Evolutionary conservation across 2,113 vertebrate species (phyloP), one percentile per base, ranked within the genome.

Genomic region (Onychostruthus taczanowskii): DNA sequence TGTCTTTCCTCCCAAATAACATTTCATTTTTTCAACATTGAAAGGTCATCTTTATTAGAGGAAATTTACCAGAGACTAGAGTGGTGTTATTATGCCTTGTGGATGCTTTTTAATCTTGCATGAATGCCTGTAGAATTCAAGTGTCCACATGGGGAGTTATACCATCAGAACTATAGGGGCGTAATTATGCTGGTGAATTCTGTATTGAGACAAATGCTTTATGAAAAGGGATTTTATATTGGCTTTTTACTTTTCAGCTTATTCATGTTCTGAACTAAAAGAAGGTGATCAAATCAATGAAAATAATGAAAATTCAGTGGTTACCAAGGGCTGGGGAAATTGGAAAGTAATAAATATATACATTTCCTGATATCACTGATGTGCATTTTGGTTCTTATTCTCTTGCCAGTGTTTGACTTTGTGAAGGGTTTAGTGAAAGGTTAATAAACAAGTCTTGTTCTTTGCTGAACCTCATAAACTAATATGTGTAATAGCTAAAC

Each of bases 231-330:
- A 84, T 94, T 95, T 92, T 89, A 94, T 92, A 96, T 90, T 85
- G 49, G 22, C 33, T 93, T 52, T 90, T 95, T 80, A 53, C 52
- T 80, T 93, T 89, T 92, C 69, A 84, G 58, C 28, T 96, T 58
- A 55, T 92, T 92, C 73, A 82, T 84, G 69, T 89, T 81, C 88
- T 64, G 56, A 58, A 82, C 56, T 87, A 89, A 96, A 93, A 88
- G 64, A 66, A 84, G 66, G 83, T 92, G 66, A 94, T 96, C 92
- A 92, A 94, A 95, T 95, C 83, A 92, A 69, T 95, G 83, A 89
- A 94, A 95, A 88, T 84, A 92, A 93, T 96, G 76, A 95, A 93
- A 96, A 96, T 94, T 73, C 88, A 79, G 9, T 94, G 80, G 69
- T 94, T 93, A 73, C 82, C 80, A 87, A 87, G 76, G 87, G 84